Conservation (phyloP, 2,888 invertebrate genomes). For the Aphrophora alni region DNA sequence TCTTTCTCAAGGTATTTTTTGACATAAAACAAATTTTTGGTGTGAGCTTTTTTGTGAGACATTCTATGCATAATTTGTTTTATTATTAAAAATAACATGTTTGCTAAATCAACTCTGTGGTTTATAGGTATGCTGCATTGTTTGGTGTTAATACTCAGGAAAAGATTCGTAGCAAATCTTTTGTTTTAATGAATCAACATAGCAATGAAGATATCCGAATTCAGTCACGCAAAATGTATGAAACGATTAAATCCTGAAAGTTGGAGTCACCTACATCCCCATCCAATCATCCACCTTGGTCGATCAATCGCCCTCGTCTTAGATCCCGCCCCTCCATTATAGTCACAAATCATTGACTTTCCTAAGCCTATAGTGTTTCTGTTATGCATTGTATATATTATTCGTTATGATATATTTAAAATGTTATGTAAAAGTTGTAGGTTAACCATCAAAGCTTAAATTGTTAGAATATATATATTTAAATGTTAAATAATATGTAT, state of each 20-base stretch:
- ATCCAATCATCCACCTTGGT: conserved; percentile 21
- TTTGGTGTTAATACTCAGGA: conserved; percentile 57
- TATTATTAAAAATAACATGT: too few species aligned
- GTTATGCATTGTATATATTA: conserved; percentile 28
- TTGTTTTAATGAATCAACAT: conserved; percentile 56
- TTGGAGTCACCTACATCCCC: conserved; percentile 23
- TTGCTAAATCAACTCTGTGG: conserved; percentile 11
- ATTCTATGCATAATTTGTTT: too few species aligned
- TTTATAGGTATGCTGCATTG: conserved; percentile 58
- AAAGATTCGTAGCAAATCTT: conserved; percentile 55
- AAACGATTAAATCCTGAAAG: conserved; percentile 53
- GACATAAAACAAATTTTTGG: too few species aligned
- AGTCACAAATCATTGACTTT: conserved; percentile 30
- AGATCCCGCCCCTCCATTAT: conserved; percentile 31
- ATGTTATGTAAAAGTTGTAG: not conserved
- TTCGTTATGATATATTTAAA: conserved; percentile 23
- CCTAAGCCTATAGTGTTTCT: not conserved
- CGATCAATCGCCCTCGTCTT: not conserved
- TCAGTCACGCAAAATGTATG: conserved; percentile 55
- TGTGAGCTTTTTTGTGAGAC: too few species aligned
- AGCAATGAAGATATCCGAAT: conserved; percentile 56
- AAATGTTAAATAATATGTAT: not conserved
- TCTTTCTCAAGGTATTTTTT: too few species aligned
- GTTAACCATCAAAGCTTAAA: not conserved
- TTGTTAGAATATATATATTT: not conserved